phyloP scores from a whole-genome alignment of 1,140 invertebrate species.

The Drosophila nigromelanica region DNA sequence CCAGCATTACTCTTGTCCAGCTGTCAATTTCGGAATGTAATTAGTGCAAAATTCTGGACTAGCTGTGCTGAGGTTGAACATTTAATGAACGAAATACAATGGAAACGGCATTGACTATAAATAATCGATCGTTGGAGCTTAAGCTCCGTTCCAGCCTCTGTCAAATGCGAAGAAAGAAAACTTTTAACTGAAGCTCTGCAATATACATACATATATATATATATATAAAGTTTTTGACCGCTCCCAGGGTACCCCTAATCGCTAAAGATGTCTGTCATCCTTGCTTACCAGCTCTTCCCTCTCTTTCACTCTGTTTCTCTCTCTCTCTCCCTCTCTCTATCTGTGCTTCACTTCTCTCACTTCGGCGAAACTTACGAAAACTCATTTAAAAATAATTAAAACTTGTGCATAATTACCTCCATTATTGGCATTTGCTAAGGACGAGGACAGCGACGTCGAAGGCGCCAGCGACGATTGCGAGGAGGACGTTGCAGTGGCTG shows the following conservation, averaged over 20 bases:
- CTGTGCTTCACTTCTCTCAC: slow-evolving; percentile 2
- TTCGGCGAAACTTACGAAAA: slow-evolving; percentile 68
- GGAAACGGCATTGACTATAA: slow-evolving; percentile 49
- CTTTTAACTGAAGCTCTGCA: slow-evolving; percentile 45
- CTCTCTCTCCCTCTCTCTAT: slow-evolving; percentile 3
- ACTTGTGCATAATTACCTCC: slow-evolving; percentile 84
- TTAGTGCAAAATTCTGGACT: slow-evolving; percentile 4
- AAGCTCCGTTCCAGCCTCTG: slow-evolving; percentile 35
- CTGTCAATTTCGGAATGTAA: slow-evolving; percentile 15
- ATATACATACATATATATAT: slow-evolving; percentile 8
- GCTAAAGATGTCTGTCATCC: slow-evolving; percentile 51
- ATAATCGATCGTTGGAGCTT: slow-evolving; percentile 37
- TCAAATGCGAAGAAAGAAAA: slow-evolving; percentile 58
- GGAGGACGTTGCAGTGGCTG: slow-evolving; percentile 58
- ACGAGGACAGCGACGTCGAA: slow-evolving; percentile 74
- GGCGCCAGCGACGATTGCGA: slow-evolving; percentile 73
- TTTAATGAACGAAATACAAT: slow-evolving; percentile 50
- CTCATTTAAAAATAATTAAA: slow-evolving; percentile 84
- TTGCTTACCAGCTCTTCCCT: slow-evolving; percentile 19
- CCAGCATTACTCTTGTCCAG: not conserved
- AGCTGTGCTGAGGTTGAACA: slow-evolving; percentile 6
- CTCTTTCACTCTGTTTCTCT: slow-evolving; percentile 9
- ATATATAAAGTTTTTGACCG: slow-evolving; percentile 8
- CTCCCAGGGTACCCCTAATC: slow-evolving; percentile 22
- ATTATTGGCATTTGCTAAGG: slow-evolving; percentile 83